Evolutionary conservation across 2,113 vertebrate species (phyloP), one percentile per base, ranked within the genome.

Genomic region (Nansenia antarctica): DNA sequence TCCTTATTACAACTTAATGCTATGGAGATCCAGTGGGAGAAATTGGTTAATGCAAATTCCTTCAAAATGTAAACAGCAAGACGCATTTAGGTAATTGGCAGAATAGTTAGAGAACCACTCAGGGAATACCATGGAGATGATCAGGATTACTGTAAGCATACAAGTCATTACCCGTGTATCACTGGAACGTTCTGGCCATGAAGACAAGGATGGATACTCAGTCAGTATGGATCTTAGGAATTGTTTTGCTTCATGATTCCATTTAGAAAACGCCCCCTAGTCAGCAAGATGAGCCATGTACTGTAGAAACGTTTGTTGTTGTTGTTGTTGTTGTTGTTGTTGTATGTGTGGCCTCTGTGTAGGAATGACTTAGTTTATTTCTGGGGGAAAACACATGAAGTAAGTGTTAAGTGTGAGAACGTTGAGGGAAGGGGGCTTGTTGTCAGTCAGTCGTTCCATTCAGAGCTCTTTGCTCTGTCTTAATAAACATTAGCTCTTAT

Each of bases 71-170:
- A 76, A 70, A 68, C 76, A 74, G 75, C 83, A 67, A 74, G 69
- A 81, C 67, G 72, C 82, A 88, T 89, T 89, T 86, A 85, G 89
- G 87, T 90, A 87, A 90, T 73, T 90, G 89, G 86, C 86, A 85
- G 63, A 59, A 82, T 78, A 84, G 73, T 73, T 7, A 65, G 27
- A 60, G n/a, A n/a, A n/a, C n/a, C n/a, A 81, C 80, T 80, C 79
- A 82, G 86, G 86, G 87, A 89, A 88, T 87, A 69, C 72, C 72
- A 61, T 70, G 60, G 76, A 78, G 77, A 77, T 75, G 80, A 74
- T 72, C 67, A 78, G 80, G 76, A 90, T 73, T 81, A 53, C 67
- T 42, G 73, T 14, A 58, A 20, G 30, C 22, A 59, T 70, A 76
- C 60, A 11, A 70, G 29, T 82, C n/a, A n/a, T n/a, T n/a, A n/a